These are phyloP conservation scores for Simalia tracyae DNA, from an alignment of 2,797 vertebrate genomes.

Conservation along the genomic window DNA sequence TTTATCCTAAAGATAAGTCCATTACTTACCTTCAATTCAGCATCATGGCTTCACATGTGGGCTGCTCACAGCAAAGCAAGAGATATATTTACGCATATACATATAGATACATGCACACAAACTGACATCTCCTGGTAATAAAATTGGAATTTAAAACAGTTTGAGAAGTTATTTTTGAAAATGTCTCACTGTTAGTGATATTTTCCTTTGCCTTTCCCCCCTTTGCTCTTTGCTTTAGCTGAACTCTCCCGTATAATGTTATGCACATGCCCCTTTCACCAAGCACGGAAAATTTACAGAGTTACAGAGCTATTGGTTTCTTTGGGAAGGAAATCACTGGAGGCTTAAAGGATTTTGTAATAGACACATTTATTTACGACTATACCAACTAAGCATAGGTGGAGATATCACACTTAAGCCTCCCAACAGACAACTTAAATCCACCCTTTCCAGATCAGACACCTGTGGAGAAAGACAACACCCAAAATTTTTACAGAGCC, in stretches of 20 bases:
- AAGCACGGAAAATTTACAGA: not conserved
- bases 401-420: not conserved
- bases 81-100: too few relatives aligned
- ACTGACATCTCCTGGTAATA: not conserved
- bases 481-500: not conserved
- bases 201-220: not conserved
- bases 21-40: not conserved
- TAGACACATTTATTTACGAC: not conserved
- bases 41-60: not conserved
- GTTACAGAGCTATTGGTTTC: not conserved
- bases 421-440: not conserved
- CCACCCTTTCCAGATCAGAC: not conserved
- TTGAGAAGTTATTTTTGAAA: not conserved
- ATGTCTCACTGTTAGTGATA: not conserved
- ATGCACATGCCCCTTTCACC: not conserved
- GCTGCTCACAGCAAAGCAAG: not conserved
- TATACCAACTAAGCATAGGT: not conserved
- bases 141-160: not conserved
- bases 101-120: not conserved
- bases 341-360: not conserved
- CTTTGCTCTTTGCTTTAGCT: not conserved
- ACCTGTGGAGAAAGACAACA: not conserved
- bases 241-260: not conserved
- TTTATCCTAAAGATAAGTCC: not conserved
- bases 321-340: not conserved